Conservation (phyloP, 2,888 invertebrate species). For the Formica aserva region DNA sequence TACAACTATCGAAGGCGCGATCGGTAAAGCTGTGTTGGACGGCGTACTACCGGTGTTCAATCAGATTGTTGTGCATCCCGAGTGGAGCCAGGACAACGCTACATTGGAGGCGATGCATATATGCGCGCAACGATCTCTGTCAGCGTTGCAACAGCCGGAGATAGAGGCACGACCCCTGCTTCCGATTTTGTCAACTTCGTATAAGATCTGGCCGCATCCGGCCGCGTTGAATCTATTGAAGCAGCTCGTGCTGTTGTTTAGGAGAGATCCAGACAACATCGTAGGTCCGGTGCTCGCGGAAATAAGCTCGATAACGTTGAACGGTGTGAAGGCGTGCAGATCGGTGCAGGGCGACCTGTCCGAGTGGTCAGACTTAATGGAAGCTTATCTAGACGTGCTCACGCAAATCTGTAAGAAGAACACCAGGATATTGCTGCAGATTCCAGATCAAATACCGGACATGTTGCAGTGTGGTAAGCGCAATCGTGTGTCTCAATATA, state of each 20-base stretch:
- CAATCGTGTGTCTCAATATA: not conserved
- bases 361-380: conserved; percentile 90
- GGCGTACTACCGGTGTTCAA: conserved; percentile 88
- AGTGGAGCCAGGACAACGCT: conserved; percentile 89
- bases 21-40: conserved; percentile 83
- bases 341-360: conserved; percentile 85
- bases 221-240: conserved; percentile 81
- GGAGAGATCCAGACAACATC: conserved; percentile 83
- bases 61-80: conserved; percentile 87
- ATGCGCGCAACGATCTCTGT: conserved; percentile 80
- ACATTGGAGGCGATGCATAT: conserved; percentile 88
- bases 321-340: conserved; percentile 81
- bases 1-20: conserved; percentile 87
- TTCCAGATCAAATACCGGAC: conserved; percentile 84
- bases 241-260: conserved; percentile 86
- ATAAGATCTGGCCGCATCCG: conserved; percentile 86
- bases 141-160: conserved; percentile 81
- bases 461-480: conserved; percentile 85
- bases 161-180: conserved; percentile 78
- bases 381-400: conserved; percentile 89
- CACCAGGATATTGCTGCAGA: conserved; percentile 82
- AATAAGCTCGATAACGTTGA: conserved; percentile 80
- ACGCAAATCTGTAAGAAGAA: conserved; percentile 90
- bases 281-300: conserved; percentile 80
- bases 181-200: conserved; percentile 78